A percentile compares a stretch with the other conserved stretches of the same genome.
These are phyloP conservation scores for Ficedula albicollis DNA, from an alignment of 2,797 vertebrate species.

Conservation along the genomic window DNA sequence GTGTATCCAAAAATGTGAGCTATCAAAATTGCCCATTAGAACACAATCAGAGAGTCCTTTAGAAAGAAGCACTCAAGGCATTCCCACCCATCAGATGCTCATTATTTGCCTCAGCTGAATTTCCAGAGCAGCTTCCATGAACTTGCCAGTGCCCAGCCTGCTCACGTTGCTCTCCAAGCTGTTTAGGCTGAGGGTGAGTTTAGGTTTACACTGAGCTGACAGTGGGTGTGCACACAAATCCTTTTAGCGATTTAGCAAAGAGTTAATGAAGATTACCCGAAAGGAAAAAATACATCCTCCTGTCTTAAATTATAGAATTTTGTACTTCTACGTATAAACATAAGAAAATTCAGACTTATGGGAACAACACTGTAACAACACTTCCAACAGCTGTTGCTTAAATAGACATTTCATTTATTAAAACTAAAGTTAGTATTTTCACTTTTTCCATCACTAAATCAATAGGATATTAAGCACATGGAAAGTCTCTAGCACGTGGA, in stretches of 20 bases:
- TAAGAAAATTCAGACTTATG: not conserved
- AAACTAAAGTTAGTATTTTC: not conserved
- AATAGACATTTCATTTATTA: not conserved
- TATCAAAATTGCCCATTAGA: not conserved
- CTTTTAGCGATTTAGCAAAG: not conserved
- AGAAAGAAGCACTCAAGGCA: not conserved
- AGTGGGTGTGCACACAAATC: not conserved
- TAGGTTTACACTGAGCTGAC: not conserved
- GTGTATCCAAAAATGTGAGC: not conserved
- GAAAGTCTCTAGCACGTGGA: not conserved
- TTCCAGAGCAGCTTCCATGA: not conserved
- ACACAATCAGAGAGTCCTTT: not conserved
- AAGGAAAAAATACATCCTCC: not conserved
- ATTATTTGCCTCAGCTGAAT: not conserved
- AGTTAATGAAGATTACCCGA: not conserved
- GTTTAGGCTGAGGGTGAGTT: not conserved
- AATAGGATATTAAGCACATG: not conserved
- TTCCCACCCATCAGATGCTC: not conserved
- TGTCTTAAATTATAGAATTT: not conserved
- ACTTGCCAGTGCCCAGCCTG: not conserved
- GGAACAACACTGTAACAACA: not conserved
- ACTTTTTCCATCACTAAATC: not conserved
- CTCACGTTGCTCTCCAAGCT: not conserved
- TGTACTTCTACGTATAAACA: not conserved
- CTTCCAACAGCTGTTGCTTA: not conserved